Base-by-base conservation (phyloP, 2,888 invertebrate genomes). In the Eilema sororculum region DNA sequence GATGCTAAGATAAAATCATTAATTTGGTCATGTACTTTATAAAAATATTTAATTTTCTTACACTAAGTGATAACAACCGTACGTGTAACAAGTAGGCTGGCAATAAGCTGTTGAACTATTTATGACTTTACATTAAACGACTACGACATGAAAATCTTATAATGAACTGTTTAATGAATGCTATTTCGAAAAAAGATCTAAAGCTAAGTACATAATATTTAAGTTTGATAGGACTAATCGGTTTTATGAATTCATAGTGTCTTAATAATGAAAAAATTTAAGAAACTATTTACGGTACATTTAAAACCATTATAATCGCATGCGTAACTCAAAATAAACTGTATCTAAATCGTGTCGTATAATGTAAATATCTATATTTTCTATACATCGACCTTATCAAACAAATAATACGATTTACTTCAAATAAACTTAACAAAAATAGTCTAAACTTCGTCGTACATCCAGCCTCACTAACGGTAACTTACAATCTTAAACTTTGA, bases 1-100 rank as follows among this genome's bases (percentile, higher is more conserved):
- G 77, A 78, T 78, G 78, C 78, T 79, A 84, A 82, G 74, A 82
- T 84, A 85, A 82, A 89, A 89, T 86, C 84, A 84, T 86, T 86
- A 86, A 84, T 84, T 93, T 93, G 93, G 93, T 93, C 93, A 86
- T 85, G 83, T 77, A 87, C 72, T 76, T 87, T 93, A 93, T 84
- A 93, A 93, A 94, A 94, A 94, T 93, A 93, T 91, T 80, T 80
- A 84, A 86, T 87, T 89, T 86, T 83, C 90, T 91, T 91, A 91
- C 46, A 73, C 81, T 90, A 86, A 79, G 68, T 83, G 82, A 85
- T 81, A 90, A 87, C 85, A 89, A 86, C 84, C 84, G 78, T 85
- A 84, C 61, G 12, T 74, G 65, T 82, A 87, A 84, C 84, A 87
- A 86, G 87, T 87, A 78, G 65, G 78, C 79, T 78, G 79, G 72